phyloP scores from a whole-genome alignment of 2,113 vertebrate species.

The Probosciger aterrimus region DNA sequence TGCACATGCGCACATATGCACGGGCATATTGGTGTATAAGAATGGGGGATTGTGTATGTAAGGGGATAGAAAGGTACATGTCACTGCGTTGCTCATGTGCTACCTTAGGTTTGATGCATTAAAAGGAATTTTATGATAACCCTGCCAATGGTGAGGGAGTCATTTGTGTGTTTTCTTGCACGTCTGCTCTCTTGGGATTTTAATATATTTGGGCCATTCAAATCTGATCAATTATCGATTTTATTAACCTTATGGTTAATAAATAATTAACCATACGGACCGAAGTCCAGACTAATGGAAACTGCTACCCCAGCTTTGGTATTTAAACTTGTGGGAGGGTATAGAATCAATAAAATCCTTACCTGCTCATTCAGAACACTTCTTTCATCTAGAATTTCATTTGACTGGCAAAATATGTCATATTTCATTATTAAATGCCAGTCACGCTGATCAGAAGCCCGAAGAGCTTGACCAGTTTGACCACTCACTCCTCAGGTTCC shows the following conservation, averaged over 20 bases:
- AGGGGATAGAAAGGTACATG: neutral
- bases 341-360: neutral
- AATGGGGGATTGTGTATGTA: fast-evolving
- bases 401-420: neutral
- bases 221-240: neutral
- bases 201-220: neutral
- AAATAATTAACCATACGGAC: neutral
- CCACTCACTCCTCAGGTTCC: neutral
- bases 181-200: neutral
- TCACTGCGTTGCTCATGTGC: neutral
- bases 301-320: neutral
- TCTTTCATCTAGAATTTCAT: neutral
- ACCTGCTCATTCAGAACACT: neutral
- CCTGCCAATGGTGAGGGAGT: neutral
- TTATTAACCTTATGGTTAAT: neutral
- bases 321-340: neutral
- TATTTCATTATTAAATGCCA: neutral
- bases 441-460: neutral
- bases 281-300: neutral
- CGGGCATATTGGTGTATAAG: neutral
- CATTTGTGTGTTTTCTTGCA: neutral
- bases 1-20: neutral
- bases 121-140: neutral
- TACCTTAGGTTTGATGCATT: neutral
- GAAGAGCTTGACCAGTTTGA: neutral